These are phyloP conservation scores for Anhinga rufa DNA, from an alignment of 2,113 vertebrate genomes.

Conservation along the genomic window DNA sequence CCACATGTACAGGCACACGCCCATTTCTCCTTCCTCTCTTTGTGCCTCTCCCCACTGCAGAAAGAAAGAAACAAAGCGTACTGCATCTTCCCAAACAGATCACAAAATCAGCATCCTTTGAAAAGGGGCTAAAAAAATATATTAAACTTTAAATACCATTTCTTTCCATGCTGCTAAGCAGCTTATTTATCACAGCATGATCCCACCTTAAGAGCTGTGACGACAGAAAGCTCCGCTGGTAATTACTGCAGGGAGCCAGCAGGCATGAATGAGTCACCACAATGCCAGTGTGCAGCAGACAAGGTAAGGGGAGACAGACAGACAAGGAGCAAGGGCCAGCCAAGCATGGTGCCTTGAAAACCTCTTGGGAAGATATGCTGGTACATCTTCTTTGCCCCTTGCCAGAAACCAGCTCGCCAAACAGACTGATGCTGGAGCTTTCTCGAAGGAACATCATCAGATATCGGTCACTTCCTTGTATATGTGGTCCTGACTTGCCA, in stretches of 20 bases:
- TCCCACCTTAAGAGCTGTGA: conserved; percentile 69
- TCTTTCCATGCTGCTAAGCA: conserved; percentile 71
- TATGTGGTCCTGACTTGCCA: background rate
- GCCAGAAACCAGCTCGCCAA: background rate
- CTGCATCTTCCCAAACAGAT: conserved; percentile 41
- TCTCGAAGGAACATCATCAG: background rate
- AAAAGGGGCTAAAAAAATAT: conserved; percentile 66
- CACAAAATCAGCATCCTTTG: conserved; percentile 57
- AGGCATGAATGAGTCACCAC: conserved; percentile 47
- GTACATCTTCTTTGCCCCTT: background rate
- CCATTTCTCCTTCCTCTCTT: background rate
- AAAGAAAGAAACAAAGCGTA: background rate
- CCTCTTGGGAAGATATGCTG: background rate
- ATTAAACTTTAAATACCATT: conserved; percentile 69
- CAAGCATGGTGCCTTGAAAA: background rate
- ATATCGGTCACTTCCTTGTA: background rate
- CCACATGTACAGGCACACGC: background rate
- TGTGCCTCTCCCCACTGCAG: background rate
- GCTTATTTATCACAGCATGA: conserved; percentile 75
- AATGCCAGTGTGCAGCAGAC: background rate
- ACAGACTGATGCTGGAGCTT: background rate
- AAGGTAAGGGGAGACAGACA: background rate
- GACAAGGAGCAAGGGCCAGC: background rate
- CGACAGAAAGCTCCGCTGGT: conserved; percentile 55
- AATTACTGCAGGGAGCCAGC: conserved; percentile 61